Evolutionary conservation across 2,113 vertebrate genomes (phyloP), one percentile per base, ranked within the genome.

Genomic region (Motacilla alba): DNA sequence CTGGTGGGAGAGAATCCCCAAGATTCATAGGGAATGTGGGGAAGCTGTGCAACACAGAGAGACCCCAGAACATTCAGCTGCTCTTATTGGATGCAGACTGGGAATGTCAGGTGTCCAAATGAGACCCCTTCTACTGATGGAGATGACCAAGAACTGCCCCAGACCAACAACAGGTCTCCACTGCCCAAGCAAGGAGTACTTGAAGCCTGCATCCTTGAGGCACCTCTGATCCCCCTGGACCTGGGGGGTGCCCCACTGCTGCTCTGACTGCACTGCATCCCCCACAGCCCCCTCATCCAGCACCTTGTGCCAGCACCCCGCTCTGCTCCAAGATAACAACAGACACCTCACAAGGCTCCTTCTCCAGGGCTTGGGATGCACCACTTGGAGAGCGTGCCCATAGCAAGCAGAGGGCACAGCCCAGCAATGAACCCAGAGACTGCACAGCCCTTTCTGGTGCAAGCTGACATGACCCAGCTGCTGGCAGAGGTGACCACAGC

Each of bases 231-330:
- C 14, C 23, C 6, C 28, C 27, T n/a, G 52, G n/a, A 47, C 2
- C 28, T 6, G 13, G 3, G 16, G n/a, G 20, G 44, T 89, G 39
- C 28, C 41, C 49, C 0, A 0, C n/a, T 73, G 59, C 59, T 74
- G 75, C 60, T 82, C 56, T 8, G 9, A 15, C n/a, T 23, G n/a
- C 66, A 19, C 41, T 6, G 0, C 52, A 18, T 22, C 11, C 52
- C 35, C 58, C 44, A 27, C 0, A 0, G 56, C 13, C 43, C 55
- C 46, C 47, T 7, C 21, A 24, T 4, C 44, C 2, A 0, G 10
- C 21, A 41, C 15, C n/a, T 15, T 1, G 0, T 47, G 35, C 8
- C 58, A 85, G 14, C 0, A 1, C 26, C 31, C 11, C 0, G 1
- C n/a, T 56, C 26, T 26, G n/a, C 68, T 63, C 2, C 1, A 11